Base-by-base conservation (phyloP, 1,140 invertebrate species). In the Cryptotermes secundus region DNA sequence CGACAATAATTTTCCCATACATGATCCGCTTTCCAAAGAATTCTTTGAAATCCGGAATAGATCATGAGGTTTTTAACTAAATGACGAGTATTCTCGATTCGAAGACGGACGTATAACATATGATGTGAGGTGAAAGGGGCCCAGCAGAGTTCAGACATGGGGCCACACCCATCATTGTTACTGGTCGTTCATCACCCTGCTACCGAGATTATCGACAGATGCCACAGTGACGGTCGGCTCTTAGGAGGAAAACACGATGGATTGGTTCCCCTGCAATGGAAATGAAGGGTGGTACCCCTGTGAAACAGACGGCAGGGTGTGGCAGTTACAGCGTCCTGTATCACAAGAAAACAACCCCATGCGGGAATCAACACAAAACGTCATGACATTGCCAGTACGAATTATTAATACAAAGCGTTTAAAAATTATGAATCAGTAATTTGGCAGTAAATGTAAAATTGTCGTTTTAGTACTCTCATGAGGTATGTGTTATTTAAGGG, bases 241-340 rank as follows among this genome's bases (percentile, higher is more conserved):
- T 72, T 72, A 72, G 59, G 59, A 72, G 59, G 59, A 72, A 72
- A 72, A 72, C 59, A 72, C 59, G 59, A 72, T 72, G 59, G 59
- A 72, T 72, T 72, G 59, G 59, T 72, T 72, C 59, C 9, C 59
- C 59, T 72, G 59, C 59, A n/a, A 31, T 72, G 59, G 59, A 72
- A 72, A 72, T 72, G 59, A 72, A 72, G 59, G 59, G 59, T 72
- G 59, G 59, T 72, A 31, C 59, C 59, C 59, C n/a, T 72, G 59
- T 31, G 59, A 72, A 72, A 72, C 59, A 72, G 59, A 72, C 59
- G 59, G 59, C 45, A 12, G 59, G 59, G 59, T 72, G 59, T 72
- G 59, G 59, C 59, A 72, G 59, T 72, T 72, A 1, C 26, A 9
- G 59, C 26, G 59, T 72, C 59, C 59, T 72, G 59, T 31, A 72